Base-by-base conservation (phyloP, 1,140 invertebrate species). In the Lordiphosa mommai region DNA sequence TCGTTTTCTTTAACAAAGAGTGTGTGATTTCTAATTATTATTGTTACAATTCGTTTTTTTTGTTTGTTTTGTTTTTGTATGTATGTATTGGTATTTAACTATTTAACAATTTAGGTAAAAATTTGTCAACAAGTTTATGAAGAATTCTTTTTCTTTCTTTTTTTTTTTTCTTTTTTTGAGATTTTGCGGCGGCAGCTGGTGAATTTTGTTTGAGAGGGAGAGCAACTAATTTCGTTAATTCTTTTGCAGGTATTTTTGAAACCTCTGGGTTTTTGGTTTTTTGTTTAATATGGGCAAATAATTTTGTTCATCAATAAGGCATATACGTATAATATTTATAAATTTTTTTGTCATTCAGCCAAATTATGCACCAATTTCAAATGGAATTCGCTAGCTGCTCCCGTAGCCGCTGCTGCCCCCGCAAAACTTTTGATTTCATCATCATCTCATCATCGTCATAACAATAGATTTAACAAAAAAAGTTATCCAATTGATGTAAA, bases 191-290 rank as follows among this genome's bases (percentile, higher is more conserved):
- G 55, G 40, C 64, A 60, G 63, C 27, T 17, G 29, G 30, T 16
- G 33, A 16, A 33, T 16, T n/a, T 9, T 13, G 36, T 7, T 10
- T 40, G 6, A 12, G 13, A 33, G 23, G n/a, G n/a, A 12, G 4
- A 13, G 13, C 14, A 14, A 47, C 30, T 43, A 51, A 9, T 29
- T n/a, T 53, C 12, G 12, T 10, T 48, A 38, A 8, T 47, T 13
- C 27, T 46, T 85, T 76, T 69, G 82, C 82, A 86, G 82, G 82
- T 86, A 82, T 80, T 82, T 86, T 71, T 86, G 82, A 86, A 86
- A 86, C 82, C 82, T 76, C 68, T 86, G 76, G 71, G 82, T 76
- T 76, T 40, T 68, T 46, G 57, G 53, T 74, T 47, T 61, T 37
- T 68, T 32, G 6, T 33, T 17, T 40, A 40, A 43, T 46, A 51